Conservation (phyloP, 2,888 invertebrate genomes). For the Diarsia rubi region DNA sequence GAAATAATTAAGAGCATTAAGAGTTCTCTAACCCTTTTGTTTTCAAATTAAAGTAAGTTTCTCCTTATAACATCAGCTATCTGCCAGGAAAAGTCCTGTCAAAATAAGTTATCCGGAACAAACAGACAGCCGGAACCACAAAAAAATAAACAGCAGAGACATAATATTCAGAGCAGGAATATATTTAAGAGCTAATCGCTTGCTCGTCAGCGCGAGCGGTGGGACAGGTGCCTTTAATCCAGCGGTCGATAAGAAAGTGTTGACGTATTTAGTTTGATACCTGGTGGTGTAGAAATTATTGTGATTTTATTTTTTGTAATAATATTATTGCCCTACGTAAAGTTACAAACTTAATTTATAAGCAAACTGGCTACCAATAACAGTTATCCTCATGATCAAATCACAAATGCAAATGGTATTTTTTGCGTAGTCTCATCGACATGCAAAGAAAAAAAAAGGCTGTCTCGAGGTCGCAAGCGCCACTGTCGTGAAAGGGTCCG, state of each 20-base stretch:
- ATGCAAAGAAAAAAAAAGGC: too few relatives aligned
- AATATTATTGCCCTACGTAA: not conserved
- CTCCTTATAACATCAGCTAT: too few relatives aligned
- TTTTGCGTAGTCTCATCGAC: not conserved
- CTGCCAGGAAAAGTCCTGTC: too few relatives aligned
- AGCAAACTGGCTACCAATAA: not conserved
- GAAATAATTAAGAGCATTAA: too few relatives aligned
- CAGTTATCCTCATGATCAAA: not conserved
- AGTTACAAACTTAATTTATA: not conserved
- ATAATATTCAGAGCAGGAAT: too few relatives aligned
- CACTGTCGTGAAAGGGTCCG: not conserved
- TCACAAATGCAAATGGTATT: not conserved
- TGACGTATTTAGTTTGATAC: slow-evolving; percentile 17
- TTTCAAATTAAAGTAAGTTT: too few relatives aligned
- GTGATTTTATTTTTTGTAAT: not conserved
- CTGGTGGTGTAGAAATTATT: slow-evolving; percentile 4
- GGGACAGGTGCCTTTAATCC: not conserved
- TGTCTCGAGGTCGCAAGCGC: not conserved
- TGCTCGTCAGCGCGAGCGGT: not conserved
- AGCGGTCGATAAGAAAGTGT: slow-evolving; percentile 20
- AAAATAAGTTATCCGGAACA: too few relatives aligned
- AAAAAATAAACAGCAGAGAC: too few relatives aligned
- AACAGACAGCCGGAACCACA: too few relatives aligned
- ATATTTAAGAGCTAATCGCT: not conserved
- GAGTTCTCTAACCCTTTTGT: too few relatives aligned